phyloP scores from a whole-genome alignment of 2,797 vertebrate genomes.

The Smutsia gigantea region DNA sequence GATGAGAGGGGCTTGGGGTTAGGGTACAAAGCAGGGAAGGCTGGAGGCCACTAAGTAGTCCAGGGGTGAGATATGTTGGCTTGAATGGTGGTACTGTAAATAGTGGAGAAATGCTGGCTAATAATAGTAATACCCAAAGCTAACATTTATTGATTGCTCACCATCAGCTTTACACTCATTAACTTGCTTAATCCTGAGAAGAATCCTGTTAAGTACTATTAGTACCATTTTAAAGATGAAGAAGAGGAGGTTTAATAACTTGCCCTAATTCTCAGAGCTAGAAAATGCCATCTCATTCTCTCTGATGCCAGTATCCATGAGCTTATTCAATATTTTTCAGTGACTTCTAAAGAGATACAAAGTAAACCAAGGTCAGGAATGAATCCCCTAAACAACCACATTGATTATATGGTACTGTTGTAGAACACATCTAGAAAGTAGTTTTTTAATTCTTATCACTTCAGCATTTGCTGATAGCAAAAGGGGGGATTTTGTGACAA shows the following conservation, averaged over 20 bases:
- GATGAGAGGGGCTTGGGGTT: not conserved
- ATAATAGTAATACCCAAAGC: slow-evolving; percentile 27
- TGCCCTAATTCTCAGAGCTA: not conserved
- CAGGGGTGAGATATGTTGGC: not conserved
- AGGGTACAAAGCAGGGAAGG: not conserved
- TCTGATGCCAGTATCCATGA: not conserved
- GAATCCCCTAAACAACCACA: slow-evolving; percentile 46
- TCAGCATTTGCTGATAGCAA: slow-evolving; percentile 27
- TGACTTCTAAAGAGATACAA: not conserved
- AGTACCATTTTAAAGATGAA: slow-evolving; percentile 48
- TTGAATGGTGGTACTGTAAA: not conserved
- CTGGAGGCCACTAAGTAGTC: not conserved
- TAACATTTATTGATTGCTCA: slow-evolving; percentile 39
- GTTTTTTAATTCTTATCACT: slow-evolving; percentile 43
- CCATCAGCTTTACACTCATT: slow-evolving; percentile 40
- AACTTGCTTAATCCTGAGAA: slow-evolving; percentile 44
- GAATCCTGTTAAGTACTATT: slow-evolving; percentile 37
- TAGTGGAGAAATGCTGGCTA: slow-evolving; percentile 44
- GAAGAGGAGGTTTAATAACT: slow-evolving; percentile 51
- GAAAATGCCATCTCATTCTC: not conserved
- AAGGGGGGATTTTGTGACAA: slow-evolving; percentile 23
- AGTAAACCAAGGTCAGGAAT: slow-evolving; percentile 26
- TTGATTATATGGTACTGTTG: not conserved
- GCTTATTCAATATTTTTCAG: not conserved
- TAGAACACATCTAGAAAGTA: not conserved